Evolutionary conservation across 2,888 invertebrate genomes (phyloP).

Genomic region (Xylota sylvarum): DNA sequence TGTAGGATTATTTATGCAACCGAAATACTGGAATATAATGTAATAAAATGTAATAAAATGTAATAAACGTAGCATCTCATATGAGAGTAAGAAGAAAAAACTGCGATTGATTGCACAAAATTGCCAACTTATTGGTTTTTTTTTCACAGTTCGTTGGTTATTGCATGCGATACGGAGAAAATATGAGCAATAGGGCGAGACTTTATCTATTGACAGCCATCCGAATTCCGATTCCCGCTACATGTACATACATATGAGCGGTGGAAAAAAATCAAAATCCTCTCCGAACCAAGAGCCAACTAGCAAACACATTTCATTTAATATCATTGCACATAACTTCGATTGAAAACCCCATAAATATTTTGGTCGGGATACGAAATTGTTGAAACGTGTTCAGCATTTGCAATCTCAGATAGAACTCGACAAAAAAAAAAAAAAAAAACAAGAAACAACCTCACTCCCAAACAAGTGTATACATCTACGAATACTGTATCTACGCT

Average conservation of each 20-base stretch:
- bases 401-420: constrained; percentile 68
- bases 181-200: constrained; percentile 26
- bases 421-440: constrained; percentile 22
- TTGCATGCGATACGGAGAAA: constrained; percentile 50
- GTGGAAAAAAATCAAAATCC: constrained; percentile 67
- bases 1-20: too few relatives aligned
- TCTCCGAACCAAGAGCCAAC: constrained; percentile 49
- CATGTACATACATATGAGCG: too few relatives aligned
- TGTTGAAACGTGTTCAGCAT: constrained; percentile 79
- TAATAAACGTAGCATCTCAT: neutral
- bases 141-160: constrained; percentile 69
- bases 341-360: constrained; percentile 75
- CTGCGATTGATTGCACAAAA: constrained; percentile 79
- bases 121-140: constrained; percentile 79
- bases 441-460: constrained; percentile 29
- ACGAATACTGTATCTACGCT: constrained; percentile 9
- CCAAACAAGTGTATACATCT: constrained; percentile 41
- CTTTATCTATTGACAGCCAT: constrained; percentile 28
- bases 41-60: constrained; percentile 54
- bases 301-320: constrained; percentile 76
- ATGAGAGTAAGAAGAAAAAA: constrained; percentile 66
- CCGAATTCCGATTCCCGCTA: constrained; percentile 4
- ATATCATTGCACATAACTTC: constrained; percentile 76
- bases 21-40: too few relatives aligned
- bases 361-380: constrained; percentile 76